Evolutionary conservation across 2,888 invertebrate genomes (phyloP), one percentile per base, ranked within the genome.

Genomic region (Calliopum simillimum): DNA sequence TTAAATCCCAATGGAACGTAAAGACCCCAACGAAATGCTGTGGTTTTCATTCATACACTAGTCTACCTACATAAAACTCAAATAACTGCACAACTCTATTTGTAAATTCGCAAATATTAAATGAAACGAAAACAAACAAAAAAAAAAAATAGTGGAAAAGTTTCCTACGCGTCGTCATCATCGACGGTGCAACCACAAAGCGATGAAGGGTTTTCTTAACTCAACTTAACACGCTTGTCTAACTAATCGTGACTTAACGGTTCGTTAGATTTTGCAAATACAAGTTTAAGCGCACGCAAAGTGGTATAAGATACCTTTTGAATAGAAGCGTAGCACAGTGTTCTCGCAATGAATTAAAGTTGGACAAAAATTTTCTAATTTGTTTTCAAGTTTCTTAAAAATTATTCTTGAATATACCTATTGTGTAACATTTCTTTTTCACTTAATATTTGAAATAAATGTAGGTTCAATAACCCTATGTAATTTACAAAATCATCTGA

Each of bases 221-320:
- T 12, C 47, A 70, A 73, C 77, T 82, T 81, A 82, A 80, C 82
- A 79, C 80, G 82, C 79, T 82, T 83, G 82, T 81, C 80, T 83
- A 83, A 81, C 83, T 83, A 83, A 83, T 83, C 82, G 82, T 81
- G 80, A 81, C 82, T 82, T 83, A 79, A 81, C 81, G 81, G 83
- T 83, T 83, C 82, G 83, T 81, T 82, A 80, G 81, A 78, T 78
- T 82, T 81, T 78, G 77, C 82, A 82, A 82, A 82, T 80, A 82
- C 79, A 49, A 33, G 33, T 33, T 8, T 33, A 8, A 33, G 33
- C 8, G 8, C 8, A 33, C 8, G 33, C 33, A 33, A 2, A 3
- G 33, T 4, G 4, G 33, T 33, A 33, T 6, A 33, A 33, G 33
- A 33, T 8, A 33, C 33, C 5, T 33, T 33, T 33, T 33, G 33